phyloP scores from a whole-genome alignment of 2,113 vertebrate genomes.

The Talpa occidentalis region DNA sequence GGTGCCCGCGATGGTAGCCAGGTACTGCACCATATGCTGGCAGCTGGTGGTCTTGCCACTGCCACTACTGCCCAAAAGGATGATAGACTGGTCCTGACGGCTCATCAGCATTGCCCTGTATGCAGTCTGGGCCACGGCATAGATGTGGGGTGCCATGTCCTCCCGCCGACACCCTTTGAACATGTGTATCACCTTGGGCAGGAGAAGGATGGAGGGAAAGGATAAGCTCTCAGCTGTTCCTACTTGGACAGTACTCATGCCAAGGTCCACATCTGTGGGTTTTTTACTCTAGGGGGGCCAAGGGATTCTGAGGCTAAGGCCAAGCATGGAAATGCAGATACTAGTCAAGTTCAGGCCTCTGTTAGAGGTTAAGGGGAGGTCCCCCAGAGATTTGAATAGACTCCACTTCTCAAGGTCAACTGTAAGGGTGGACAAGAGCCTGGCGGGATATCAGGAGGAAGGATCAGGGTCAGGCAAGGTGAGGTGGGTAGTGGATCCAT shows the following conservation, averaged over 20 bases:
- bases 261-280: not conserved
- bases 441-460: not conserved
- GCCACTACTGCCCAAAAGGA: slow-evolving; percentile 94
- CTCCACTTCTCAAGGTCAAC: not conserved
- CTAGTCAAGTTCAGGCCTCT: not conserved
- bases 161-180: slow-evolving; percentile 97
- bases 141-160: slow-evolving; percentile 95
- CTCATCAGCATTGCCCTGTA: slow-evolving; percentile 96
- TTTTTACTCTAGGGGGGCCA: not conserved
- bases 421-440: not conserved
- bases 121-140: slow-evolving; percentile 94
- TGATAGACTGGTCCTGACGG: slow-evolving; percentile 95
- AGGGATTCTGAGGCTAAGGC: not conserved
- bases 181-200: slow-evolving; percentile 97
- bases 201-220: not conserved
- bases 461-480: not conserved
- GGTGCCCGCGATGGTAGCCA: slow-evolving; percentile 94
- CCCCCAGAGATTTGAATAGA: not conserved
- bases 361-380: not conserved
- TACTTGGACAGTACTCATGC: not conserved
- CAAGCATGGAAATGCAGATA: not conserved
- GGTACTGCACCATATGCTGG: slow-evolving; percentile 96
- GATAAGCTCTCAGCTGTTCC: not conserved
- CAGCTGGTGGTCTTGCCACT: slow-evolving; percentile 97
- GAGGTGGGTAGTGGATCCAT: fast-evolving